Conservation (phyloP, 2,888 invertebrate species). For the Tanytarsus gracilentus region DNA sequence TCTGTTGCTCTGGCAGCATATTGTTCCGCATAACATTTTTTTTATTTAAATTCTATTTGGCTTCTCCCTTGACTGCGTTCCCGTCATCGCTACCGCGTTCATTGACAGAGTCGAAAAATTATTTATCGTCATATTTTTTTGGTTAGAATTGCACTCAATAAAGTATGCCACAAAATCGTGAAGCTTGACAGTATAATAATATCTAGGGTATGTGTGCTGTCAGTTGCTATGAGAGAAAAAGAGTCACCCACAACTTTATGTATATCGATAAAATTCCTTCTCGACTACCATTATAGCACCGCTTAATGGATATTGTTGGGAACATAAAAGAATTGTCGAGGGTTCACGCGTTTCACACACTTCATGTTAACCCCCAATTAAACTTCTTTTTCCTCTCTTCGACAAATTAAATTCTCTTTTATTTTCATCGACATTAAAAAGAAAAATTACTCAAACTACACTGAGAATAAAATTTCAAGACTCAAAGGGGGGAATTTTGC, state of each 20-base stretch:
- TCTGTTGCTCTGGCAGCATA: too few relatives aligned
- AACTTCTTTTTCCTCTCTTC: neutral
- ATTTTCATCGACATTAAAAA: neutral
- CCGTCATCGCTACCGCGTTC: too few relatives aligned
- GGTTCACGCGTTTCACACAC: conserved; percentile 20
- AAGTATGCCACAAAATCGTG: neutral
- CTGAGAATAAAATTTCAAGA: too few relatives aligned
- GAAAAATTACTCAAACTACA: too few relatives aligned
- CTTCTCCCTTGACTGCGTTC: too few relatives aligned
- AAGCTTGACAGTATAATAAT: neutral
- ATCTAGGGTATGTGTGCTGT: neutral
- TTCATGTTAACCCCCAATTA: conserved; percentile 25
- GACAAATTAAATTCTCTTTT: neutral
- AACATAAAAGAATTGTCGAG: neutral
- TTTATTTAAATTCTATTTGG: neutral
- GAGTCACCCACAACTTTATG: conserved; percentile 19
- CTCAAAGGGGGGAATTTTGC: too few relatives aligned
- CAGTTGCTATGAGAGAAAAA: conserved; percentile 22
- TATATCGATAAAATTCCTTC: conserved; percentile 21
- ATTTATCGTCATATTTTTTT: too few relatives aligned
- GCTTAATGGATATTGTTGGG: neutral
- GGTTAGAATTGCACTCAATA: too few relatives aligned
- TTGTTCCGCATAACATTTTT: too few relatives aligned
- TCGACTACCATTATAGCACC: neutral
- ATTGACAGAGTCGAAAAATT: too few relatives aligned